phyloP scores from a whole-genome alignment of 1,140 invertebrate species.

The Stegodyphus dumicola region DNA sequence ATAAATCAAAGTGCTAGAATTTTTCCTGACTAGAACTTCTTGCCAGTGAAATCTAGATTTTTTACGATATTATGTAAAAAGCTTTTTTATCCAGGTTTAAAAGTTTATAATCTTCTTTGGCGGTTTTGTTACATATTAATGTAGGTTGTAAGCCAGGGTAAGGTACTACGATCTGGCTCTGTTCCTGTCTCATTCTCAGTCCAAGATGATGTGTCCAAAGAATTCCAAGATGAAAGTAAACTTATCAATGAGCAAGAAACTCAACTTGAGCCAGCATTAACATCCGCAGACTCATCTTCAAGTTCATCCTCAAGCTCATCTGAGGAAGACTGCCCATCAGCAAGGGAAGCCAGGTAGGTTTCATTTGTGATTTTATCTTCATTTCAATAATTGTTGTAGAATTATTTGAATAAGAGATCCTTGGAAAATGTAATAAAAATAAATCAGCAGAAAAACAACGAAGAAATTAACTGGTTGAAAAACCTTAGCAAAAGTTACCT shows the following conservation, averaged over 20 bases:
- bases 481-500: neutral
- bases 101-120: neutral
- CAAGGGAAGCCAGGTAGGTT: conserved; percentile 30
- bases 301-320: neutral
- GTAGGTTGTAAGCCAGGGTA: conserved; percentile 19
- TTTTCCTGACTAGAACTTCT: neutral
- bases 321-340: conserved; percentile 18
- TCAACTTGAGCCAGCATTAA: conserved; percentile 1
- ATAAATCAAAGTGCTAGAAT: neutral
- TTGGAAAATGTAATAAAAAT: neutral
- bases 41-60: neutral
- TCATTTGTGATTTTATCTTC: neutral
- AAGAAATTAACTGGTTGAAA: neutral
- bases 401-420: neutral
- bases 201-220: conserved; percentile 9
- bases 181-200: neutral
- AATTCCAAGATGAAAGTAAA: conserved; percentile 1
- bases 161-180: neutral
- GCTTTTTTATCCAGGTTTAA: neutral
- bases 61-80: neutral
- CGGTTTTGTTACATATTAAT: neutral
- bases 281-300: neutral
- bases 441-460: neutral
- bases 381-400: neutral
- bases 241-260: conserved; percentile 25